These are phyloP conservation scores for Leptopilina clavipes DNA, from an alignment of 1,140 invertebrate species.

Conservation along the genomic window DNA sequence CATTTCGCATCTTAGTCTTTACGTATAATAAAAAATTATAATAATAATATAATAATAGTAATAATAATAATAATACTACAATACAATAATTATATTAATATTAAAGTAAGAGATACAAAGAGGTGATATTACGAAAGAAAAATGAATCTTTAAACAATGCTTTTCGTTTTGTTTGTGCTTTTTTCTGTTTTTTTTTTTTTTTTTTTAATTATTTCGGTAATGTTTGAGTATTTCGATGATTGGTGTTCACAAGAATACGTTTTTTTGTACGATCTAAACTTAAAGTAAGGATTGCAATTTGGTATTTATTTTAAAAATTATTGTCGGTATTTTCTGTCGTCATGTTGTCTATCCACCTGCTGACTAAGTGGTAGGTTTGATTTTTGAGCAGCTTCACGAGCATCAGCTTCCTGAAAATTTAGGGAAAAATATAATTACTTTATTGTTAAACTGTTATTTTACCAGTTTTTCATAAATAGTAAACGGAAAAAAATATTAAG, in stretches of 20 bases:
- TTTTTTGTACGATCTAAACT: constrained; percentile 4
- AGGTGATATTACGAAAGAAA: constrained; percentile 2
- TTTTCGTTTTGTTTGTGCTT: neutral
- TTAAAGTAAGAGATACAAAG: constrained; percentile 28
- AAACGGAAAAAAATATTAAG: too few relatives aligned
- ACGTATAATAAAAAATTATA: neutral
- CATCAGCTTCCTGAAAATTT: constrained; percentile 64
- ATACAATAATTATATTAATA: neutral
- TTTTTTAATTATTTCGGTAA: neutral
- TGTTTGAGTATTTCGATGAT: constrained; percentile 23
- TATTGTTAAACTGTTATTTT: too few relatives aligned
- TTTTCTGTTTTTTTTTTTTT: neutral
- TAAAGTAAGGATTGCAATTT: constrained; percentile 4
- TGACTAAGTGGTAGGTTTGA: constrained; percentile 64
- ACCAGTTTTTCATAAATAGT: too few relatives aligned
- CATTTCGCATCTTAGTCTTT: neutral
- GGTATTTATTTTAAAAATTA: constrained; percentile 39
- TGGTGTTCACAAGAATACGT: neutral
- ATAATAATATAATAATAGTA: neutral
- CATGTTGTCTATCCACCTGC: constrained; percentile 67
- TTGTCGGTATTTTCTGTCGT: constrained; percentile 66
- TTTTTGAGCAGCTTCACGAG: constrained; percentile 67
- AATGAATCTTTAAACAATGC: constrained; percentile 27
- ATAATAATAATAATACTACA: constrained; percentile 11
- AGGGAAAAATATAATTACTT: too few relatives aligned